Conservation (phyloP, 2,797 vertebrate genomes). For the Lophius americanus region DNA sequence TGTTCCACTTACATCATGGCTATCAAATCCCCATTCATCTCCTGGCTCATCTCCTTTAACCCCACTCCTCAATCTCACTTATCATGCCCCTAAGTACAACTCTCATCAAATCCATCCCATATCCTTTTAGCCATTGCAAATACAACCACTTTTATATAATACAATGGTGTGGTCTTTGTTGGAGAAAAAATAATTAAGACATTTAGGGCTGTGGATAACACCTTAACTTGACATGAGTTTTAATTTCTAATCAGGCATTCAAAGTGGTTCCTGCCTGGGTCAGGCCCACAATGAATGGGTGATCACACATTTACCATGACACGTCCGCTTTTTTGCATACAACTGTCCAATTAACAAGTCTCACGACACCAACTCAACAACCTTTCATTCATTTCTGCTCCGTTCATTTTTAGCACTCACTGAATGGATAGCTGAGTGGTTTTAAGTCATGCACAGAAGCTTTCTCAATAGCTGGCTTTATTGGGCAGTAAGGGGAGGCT, state of each 20-base stretch:
- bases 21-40: too few species aligned
- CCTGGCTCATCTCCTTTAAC: too few species aligned
- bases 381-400: constrained; percentile 59
- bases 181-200: constrained; percentile 57
- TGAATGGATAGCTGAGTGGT: constrained; percentile 19
- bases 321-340: constrained; percentile 74
- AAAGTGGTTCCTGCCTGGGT: constrained; percentile 41
- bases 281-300: constrained; percentile 63
- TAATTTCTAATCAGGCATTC: constrained; percentile 83
- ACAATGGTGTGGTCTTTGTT: too few species aligned
- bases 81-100: too few species aligned
- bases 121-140: too few species aligned
- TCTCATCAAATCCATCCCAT: too few species aligned
- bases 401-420: constrained; percentile 33
- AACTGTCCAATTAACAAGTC: constrained; percentile 75
- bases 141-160: too few species aligned
- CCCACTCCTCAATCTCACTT: too few species aligned
- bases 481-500: not conserved
- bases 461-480: not conserved
- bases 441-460: constrained; percentile 29
- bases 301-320: constrained; percentile 76
- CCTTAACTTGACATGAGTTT: constrained; percentile 71
- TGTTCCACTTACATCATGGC: too few species aligned
- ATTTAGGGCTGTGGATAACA: constrained; percentile 65
- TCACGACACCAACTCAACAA: constrained; percentile 51